Evolutionary conservation across 2,113 vertebrate genomes (phyloP).

Genomic region (Megaceryle torquata): DNA sequence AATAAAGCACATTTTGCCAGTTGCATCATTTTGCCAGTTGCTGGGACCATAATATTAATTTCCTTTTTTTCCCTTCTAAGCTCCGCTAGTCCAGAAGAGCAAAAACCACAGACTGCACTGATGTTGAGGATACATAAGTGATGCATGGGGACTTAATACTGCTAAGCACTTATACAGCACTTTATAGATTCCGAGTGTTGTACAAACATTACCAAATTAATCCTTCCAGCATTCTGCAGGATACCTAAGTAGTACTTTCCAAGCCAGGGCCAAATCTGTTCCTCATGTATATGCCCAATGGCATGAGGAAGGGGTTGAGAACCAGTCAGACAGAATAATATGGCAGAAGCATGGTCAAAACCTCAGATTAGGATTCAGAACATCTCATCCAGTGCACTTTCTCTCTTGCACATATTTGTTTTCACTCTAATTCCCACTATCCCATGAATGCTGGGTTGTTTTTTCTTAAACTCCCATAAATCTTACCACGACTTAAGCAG

Average conservation of each 20-base stretch:
- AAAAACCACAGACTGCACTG: background rate
- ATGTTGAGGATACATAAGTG: background rate
- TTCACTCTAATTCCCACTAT: background rate
- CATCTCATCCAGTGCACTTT: background rate
- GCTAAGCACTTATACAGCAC: background rate
- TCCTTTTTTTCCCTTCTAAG: background rate
- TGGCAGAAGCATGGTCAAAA: background rate
- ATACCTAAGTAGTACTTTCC: background rate
- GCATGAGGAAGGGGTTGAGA: background rate
- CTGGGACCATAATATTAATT: background rate
- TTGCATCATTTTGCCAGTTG: conserved; percentile 19
- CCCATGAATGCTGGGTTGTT: background rate
- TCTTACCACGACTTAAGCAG: background rate
- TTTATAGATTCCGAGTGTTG: conserved; percentile 6
- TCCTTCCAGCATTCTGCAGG: background rate
- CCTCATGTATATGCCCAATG: background rate
- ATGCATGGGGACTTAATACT: background rate
- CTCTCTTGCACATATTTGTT: background rate
- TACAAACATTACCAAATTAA: conserved; percentile 33
- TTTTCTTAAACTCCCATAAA: background rate
- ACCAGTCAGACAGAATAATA: background rate
- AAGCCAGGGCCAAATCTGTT: background rate
- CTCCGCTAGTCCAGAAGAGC: background rate
- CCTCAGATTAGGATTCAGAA: background rate
- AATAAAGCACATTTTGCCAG: conserved; percentile 2